These are phyloP conservation scores for Seriola aureovittata DNA, from an alignment of 2,113 vertebrate genomes.

Conservation along the genomic window DNA sequence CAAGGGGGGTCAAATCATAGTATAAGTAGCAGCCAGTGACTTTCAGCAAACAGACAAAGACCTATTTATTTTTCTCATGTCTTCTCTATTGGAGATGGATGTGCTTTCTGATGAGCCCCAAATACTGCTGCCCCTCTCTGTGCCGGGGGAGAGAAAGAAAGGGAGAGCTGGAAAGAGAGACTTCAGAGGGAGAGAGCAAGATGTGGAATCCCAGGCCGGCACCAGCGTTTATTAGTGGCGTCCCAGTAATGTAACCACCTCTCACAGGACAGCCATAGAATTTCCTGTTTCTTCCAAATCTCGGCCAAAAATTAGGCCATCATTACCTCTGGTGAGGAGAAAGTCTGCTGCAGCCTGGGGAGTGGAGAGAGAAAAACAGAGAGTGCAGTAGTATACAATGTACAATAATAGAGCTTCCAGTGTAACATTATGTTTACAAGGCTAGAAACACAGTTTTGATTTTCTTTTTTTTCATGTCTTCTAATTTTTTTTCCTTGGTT, in stretches of 20 bases:
- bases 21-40: constrained; percentile 37
- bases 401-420: too few species aligned
- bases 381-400: not conserved
- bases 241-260: constrained; percentile 78
- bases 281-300: constrained; percentile 76
- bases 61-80: constrained; percentile 56
- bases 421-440: too few species aligned
- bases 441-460: too few species aligned
- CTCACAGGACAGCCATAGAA: constrained; percentile 75
- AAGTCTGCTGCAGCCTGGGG: constrained; percentile 41
- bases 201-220: constrained; percentile 66
- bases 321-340: constrained; percentile 66
- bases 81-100: constrained; percentile 36
- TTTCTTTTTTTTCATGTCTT: too few species aligned
- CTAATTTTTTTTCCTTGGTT: too few species aligned
- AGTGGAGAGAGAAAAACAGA: constrained; percentile 48
- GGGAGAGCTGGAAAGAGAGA: constrained; percentile 27
- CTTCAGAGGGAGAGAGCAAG: constrained; percentile 56
- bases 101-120: constrained; percentile 33
- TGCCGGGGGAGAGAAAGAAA: not conserved
- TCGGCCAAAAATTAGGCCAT: constrained; percentile 72
- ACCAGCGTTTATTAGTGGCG: constrained; percentile 77
- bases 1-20: constrained; percentile 44
- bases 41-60: constrained; percentile 53
- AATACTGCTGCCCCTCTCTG: constrained; percentile 21